A percentile compares a stretch with the other conserved stretches of the same genome.
phyloP scores from a whole-genome alignment of 2,113 vertebrate genomes.

The Dunckerocampus dactyliophorus region DNA sequence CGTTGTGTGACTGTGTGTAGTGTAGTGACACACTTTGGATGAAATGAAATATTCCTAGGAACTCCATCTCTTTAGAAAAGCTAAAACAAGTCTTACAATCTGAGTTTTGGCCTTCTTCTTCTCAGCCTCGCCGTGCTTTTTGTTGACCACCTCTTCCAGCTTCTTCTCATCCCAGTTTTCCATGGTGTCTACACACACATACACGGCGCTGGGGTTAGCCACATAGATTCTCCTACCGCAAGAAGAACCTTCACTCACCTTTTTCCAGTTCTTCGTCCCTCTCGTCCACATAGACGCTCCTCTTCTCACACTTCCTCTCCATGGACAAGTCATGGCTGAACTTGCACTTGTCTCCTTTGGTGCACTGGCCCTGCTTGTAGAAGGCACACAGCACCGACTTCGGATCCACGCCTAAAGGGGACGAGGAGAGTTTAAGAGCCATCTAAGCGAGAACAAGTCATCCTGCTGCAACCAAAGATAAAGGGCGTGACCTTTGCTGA shows the following conservation, averaged over 20 bases:
- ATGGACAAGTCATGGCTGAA: constrained; percentile 94
- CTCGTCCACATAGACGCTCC: constrained; percentile 92
- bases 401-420: constrained; percentile 85
- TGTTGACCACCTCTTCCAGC: constrained; percentile 94
- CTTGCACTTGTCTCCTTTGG: constrained; percentile 98
- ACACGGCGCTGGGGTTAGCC: neutral
- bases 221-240: neutral
- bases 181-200: constrained; percentile 89
- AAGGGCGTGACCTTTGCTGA: constrained; percentile 86
- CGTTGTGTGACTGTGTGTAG: too few species aligned
- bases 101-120: constrained; percentile 97
- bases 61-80: too few species aligned
- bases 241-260: constrained; percentile 67
- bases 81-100: constrained; percentile 79
- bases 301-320: constrained; percentile 96
- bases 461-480: neutral
- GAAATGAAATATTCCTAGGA: too few species aligned
- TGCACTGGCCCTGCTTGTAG: constrained; percentile 98
- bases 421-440: neutral
- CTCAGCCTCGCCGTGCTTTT: constrained; percentile 96
- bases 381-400: constrained; percentile 98
- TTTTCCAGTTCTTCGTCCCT: constrained; percentile 96
- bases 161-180: constrained; percentile 99
- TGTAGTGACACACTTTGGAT: too few species aligned
- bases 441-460: neutral